These are phyloP conservation scores for Characodon lateralis DNA, from an alignment of 2,797 vertebrate species.

Conservation along the genomic window DNA sequence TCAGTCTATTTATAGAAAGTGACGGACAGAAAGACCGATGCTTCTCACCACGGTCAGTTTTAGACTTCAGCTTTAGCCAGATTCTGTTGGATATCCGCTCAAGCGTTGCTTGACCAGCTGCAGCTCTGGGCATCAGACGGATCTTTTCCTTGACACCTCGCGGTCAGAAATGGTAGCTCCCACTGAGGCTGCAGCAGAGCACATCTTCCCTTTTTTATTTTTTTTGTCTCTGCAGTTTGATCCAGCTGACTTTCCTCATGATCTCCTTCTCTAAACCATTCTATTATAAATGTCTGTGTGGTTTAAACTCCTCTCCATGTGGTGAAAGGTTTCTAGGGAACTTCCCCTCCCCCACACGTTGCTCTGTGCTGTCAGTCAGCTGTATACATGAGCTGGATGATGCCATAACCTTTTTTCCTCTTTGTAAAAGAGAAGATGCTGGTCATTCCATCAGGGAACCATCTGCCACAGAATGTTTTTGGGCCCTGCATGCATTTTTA, in stretches of 20 bases:
- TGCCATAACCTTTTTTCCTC: not conserved
- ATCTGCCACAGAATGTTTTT: too few species aligned
- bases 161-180: constrained; percentile 13
- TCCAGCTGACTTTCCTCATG: constrained; percentile 6
- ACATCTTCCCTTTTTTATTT: not conserved
- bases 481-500: too few species aligned
- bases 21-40: not conserved
- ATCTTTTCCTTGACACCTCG: constrained; percentile 40
- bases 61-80: not conserved
- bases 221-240: constrained; percentile 6
- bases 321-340: not conserved
- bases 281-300: not conserved
- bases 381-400: not conserved
- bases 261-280: not conserved
- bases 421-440: not conserved
- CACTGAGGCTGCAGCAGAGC: not conserved
- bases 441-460: not conserved
- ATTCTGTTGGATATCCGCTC: not conserved
- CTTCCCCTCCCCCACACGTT: not conserved
- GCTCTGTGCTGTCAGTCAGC: not conserved
- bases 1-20: constrained; percentile 5
- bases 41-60: too few species aligned
- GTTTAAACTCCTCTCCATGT: not conserved
- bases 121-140: constrained; percentile 24
- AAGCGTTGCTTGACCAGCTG: constrained; percentile 39